Evolutionary conservation across 2,113 vertebrate species (phyloP).

Genomic region (Oreochromis tanganicae): DNA sequence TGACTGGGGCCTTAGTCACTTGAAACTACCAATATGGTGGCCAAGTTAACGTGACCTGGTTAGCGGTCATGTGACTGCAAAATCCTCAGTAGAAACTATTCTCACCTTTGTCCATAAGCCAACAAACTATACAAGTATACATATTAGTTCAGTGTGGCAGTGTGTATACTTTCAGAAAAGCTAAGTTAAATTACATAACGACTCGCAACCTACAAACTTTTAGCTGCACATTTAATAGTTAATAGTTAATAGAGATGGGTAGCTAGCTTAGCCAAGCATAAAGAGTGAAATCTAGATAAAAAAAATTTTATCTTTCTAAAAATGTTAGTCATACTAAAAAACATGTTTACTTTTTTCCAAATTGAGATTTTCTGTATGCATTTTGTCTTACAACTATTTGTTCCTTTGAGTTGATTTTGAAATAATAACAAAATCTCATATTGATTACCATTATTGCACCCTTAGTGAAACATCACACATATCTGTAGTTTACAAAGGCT

Average conservation of each 20-base stretch:
- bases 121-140: background rate
- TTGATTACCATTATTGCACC: background rate
- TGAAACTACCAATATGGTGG: background rate
- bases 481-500: background rate
- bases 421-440: fast-evolving
- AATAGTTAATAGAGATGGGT: background rate
- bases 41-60: background rate
- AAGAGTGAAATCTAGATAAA: background rate
- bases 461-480: background rate
- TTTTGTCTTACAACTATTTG: background rate
- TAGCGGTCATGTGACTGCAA: background rate
- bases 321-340: background rate
- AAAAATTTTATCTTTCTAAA: background rate
- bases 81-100: background rate
- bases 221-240: background rate
- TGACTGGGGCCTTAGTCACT: background rate
- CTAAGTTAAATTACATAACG: background rate
- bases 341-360: background rate
- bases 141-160: background rate
- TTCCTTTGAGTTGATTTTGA: background rate
- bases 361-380: background rate
- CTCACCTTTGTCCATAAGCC: background rate
- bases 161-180: background rate
- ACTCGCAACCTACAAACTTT: background rate
- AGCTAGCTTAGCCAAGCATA: background rate